These are phyloP conservation scores for Galerucella calmariensis DNA, from an alignment of 2,888 invertebrate species.

Conservation along the genomic window DNA sequence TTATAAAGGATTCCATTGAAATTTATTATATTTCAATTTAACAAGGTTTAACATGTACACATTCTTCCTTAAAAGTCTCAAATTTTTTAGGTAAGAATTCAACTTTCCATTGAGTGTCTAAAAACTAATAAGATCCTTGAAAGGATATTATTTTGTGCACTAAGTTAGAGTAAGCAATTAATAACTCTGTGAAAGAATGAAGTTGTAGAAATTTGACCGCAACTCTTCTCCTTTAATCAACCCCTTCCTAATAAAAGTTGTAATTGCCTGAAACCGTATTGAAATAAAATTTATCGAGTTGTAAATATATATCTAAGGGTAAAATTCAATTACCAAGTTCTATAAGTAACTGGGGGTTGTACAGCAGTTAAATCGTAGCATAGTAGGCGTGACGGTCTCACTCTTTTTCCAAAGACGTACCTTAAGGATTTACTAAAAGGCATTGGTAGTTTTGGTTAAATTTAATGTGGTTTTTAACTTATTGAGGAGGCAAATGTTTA, in stretches of 20 bases:
- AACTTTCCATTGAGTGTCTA: too few species aligned
- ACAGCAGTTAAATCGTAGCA: conserved; percentile 57
- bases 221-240: conserved; percentile 24
- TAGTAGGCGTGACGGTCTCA: conserved; percentile 54
- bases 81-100: too few species aligned
- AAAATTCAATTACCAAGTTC: conserved; percentile 65
- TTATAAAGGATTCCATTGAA: neutral
- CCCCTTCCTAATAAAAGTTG: conserved; percentile 35
- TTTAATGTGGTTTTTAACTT: neutral
- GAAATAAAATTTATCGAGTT: conserved; percentile 62
- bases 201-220: neutral
- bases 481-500: too few species aligned
- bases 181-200: neutral
- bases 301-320: conserved; percentile 62
- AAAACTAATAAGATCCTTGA: too few species aligned
- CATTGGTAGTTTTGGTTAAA: neutral
- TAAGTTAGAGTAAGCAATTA: too few species aligned
- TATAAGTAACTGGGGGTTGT: conserved; percentile 60
- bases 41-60: too few species aligned
- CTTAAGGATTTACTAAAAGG: conserved; percentile 23
- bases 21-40: too few species aligned
- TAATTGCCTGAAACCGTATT: conserved; percentile 52
- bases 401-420: conserved; percentile 52
- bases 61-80: too few species aligned
- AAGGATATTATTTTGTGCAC: too few species aligned